phyloP scores from a whole-genome alignment of 2,797 vertebrate species.

The Chloroceryle inda region DNA sequence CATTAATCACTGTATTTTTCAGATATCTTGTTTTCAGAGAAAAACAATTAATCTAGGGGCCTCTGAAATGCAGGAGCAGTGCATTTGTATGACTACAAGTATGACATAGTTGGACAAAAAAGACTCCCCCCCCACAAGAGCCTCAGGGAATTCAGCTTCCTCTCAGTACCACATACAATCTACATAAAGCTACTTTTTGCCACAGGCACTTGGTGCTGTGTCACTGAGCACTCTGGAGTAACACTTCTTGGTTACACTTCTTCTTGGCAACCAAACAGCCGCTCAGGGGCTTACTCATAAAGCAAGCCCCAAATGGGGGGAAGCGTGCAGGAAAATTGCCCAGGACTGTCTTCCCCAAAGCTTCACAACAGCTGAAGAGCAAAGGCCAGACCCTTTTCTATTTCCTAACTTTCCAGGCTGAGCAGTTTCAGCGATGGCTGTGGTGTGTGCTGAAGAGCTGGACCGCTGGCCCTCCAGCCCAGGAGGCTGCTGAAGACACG shows the following conservation, averaged over 20 bases:
- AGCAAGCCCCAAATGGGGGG: rapidly evolving
- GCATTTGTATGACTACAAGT: background rate
- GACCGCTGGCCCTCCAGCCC: background rate
- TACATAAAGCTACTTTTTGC: conserved; percentile 58
- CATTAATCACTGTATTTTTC: background rate
- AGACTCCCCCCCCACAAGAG: background rate
- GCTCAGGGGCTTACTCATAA: rapidly evolving
- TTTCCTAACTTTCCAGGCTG: background rate
- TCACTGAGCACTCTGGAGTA: conserved; percentile 23
- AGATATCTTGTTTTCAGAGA: background rate
- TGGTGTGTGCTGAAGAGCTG: background rate
- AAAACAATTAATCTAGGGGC: background rate
- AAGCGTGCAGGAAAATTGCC: background rate
- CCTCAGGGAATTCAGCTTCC: conserved; percentile 49
- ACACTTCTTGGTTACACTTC: background rate
- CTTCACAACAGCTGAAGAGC: background rate
- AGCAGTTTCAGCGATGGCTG: rapidly evolving
- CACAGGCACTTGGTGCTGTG: background rate
- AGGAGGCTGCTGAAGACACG: no score
- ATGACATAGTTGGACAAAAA: conserved; percentile 27
- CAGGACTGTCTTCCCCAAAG: background rate
- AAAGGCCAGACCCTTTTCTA: background rate
- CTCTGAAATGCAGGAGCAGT: background rate
- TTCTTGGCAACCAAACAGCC: background rate
- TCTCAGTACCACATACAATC: conserved; percentile 4